A percentile compares a stretch with the other conserved stretches of the same genome.
Evolutionary conservation across 2,113 vertebrate genomes (phyloP).

Genomic region (Apus apus): DNA sequence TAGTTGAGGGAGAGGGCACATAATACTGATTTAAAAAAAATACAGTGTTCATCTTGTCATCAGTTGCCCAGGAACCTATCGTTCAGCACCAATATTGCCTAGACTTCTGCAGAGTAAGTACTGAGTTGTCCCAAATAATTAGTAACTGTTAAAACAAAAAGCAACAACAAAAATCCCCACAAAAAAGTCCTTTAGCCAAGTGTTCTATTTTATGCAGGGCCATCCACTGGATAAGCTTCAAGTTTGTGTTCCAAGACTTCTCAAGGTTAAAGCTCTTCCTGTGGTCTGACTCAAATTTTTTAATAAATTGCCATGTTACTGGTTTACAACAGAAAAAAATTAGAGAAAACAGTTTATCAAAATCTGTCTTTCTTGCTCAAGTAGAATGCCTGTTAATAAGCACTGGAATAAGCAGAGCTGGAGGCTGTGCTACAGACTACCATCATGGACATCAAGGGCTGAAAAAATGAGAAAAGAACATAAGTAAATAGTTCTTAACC

Average conservation of each 20-base stretch:
- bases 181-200: neutral
- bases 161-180: neutral
- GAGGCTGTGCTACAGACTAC: neutral
- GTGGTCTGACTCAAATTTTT: slow-evolving; percentile 2
- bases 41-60: neutral
- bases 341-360: neutral
- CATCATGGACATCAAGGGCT: neutral
- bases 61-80: neutral
- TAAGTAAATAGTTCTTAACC: neutral
- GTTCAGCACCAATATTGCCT: neutral
- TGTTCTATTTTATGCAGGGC: neutral
- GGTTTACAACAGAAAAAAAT: neutral
- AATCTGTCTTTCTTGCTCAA: neutral
- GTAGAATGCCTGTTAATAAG: neutral
- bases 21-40: neutral
- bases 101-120: neutral
- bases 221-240: neutral
- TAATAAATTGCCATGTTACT: neutral
- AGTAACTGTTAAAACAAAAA: neutral
- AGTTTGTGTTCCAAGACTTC: slow-evolving; percentile 35
- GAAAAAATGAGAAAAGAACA: neutral
- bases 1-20: neutral
- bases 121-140: neutral
- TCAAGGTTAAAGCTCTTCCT: neutral
- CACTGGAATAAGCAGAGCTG: neutral